A percentile compares a stretch with the other conserved stretches of the same genome.
These are phyloP conservation scores for Teleiodes luculella DNA, from an alignment of 2,888 invertebrate species.

Conservation along the genomic window DNA sequence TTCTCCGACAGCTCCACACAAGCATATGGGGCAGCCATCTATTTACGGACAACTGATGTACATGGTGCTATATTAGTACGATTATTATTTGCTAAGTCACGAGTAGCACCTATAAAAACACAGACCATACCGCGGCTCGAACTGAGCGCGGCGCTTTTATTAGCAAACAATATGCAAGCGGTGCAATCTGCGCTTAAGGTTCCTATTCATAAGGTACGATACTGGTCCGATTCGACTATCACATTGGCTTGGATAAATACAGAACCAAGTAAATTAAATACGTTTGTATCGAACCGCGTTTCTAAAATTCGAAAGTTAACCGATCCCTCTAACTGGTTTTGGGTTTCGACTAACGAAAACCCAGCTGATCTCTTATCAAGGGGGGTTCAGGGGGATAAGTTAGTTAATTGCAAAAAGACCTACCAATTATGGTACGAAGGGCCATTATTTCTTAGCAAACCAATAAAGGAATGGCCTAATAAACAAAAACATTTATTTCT, in stretches of 20 bases:
- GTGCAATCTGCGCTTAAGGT: background rate
- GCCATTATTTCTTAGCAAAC: background rate
- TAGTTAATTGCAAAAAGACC: too few relatives aligned
- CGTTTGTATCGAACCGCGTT: background rate
- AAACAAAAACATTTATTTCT: too few relatives aligned
- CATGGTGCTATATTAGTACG: background rate
- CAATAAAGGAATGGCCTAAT: background rate
- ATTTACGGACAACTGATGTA: background rate
- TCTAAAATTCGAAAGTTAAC: background rate
- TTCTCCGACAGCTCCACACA: background rate
- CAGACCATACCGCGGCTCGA: background rate
- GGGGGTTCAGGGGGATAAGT: background rate
- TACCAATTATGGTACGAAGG: background rate
- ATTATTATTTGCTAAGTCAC: background rate
- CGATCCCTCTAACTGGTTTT: background rate
- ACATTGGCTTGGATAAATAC: background rate
- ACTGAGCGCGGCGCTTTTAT: background rate
- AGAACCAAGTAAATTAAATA: background rate
- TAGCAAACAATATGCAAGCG: background rate
- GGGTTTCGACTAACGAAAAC: background rate
- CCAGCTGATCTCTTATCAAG: background rate
- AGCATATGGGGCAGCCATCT: background rate
- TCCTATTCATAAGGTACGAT: background rate
- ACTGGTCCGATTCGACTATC: background rate
- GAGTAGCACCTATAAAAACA: slow-evolving; percentile 1